Base-by-base conservation (phyloP, 1,140 invertebrate genomes). In the Reticulitermes speratus region DNA sequence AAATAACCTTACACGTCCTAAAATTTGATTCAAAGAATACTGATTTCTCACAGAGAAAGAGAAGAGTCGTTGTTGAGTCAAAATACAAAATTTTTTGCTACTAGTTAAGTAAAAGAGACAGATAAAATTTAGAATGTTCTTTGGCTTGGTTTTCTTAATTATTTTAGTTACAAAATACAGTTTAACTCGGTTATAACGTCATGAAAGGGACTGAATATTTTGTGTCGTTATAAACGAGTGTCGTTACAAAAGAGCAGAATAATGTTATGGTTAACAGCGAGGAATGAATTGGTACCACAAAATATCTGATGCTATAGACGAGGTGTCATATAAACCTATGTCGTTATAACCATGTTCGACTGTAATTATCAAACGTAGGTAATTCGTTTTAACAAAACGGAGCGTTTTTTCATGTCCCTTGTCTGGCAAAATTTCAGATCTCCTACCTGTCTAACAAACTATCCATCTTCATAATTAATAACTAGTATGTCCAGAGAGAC, bases 381-480 rank as follows among this genome's bases (percentile, higher is more conserved):
- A 75, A n/a, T 75, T 75, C 25, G 65, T 75, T 75, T n/a, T 75
- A 25, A 75, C 0, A 16, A 30, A 30, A 19, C 16, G 25, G 21
- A 19, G 21, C 59, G 19, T 65, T 65, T n/a, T n/a, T 65, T 65
- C 21, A 7, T 5, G 6, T 21, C 59, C 25, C 19, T 21, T 30
- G 8, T 75, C 65, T 75, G 65, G 65, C 65, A 75, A 14, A n/a
- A 30, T 75, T 75, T 75, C 65, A 75, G 14, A 30, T 9, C 65
- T 30, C 25, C n/a, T 30, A 75, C 65, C 65, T 75, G 65, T 75
- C 65, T 6, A 30, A 30, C 25, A 75, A 30, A 11, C 65, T 30
- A 75, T 75, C 14, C 65, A 75, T 75, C 65, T 30, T 30, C 65
- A 30, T 75, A 75, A 75, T 75, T 75, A 75, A 75, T 75, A 75